Evolutionary conservation across 2,113 vertebrate species (phyloP).

Genomic region (Brachyhypopomus occidentalis): DNA sequence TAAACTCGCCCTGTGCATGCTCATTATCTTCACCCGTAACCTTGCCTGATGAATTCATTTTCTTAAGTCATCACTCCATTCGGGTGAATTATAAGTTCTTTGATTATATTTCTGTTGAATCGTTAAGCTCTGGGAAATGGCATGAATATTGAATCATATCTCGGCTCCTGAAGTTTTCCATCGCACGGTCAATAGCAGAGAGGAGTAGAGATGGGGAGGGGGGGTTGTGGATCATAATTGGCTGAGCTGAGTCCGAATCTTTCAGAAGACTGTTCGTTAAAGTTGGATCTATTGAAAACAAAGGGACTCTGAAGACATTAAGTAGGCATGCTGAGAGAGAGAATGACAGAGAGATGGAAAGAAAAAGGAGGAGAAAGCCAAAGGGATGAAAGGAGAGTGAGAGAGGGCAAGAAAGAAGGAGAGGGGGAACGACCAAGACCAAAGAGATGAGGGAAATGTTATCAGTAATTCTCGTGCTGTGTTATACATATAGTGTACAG

Average conservation of each 20-base stretch:
- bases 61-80: background rate
- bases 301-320: background rate
- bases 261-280: background rate
- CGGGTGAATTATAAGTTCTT: background rate
- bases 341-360: too few relatives aligned
- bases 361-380: too few relatives aligned
- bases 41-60: background rate
- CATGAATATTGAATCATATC: conserved; percentile 7
- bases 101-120: background rate
- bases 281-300: conserved; percentile 6
- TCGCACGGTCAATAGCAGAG: background rate
- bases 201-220: background rate
- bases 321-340: too few relatives aligned
- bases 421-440: too few relatives aligned
- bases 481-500: too few relatives aligned
- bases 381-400: too few relatives aligned
- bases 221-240: background rate
- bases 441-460: too few relatives aligned
- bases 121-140: too few relatives aligned
- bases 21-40: background rate
- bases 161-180: background rate
- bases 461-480: too few relatives aligned
- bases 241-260: background rate
- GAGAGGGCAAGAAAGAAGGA: too few relatives aligned
- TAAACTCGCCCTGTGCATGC: background rate